Evolutionary conservation across 2,888 invertebrate species (phyloP).

Genomic region (Cosmia pyralina): DNA sequence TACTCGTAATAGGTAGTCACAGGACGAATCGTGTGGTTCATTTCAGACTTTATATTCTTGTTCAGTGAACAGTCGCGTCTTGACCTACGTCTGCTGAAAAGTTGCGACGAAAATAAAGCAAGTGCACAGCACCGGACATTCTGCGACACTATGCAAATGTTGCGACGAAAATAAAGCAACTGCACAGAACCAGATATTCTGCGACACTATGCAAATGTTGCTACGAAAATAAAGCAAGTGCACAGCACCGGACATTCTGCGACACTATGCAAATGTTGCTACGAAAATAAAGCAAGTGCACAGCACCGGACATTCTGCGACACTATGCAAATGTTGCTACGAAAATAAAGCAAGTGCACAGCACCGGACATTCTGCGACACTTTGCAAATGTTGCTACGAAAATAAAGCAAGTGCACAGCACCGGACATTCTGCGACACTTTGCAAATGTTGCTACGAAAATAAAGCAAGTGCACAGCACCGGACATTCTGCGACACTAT

Average conservation of each 20-base stretch:
- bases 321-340: no score
- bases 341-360: conserved; percentile 34
- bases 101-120: conserved; percentile 22
- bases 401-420: no score
- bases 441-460: no score
- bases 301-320: no score
- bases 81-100: neutral
- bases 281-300: no score
- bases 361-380: conserved; percentile 28
- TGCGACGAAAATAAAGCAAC: no score
- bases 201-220: no score
- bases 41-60: no score
- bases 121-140: conserved; percentile 26
- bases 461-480: conserved; percentile 31
- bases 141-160: conserved; percentile 24
- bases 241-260: conserved; percentile 28
- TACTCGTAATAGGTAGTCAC: no score
- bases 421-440: no score
- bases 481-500: conserved; percentile 32
- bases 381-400: neutral
- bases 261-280: conserved; percentile 14
- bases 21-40: no score
- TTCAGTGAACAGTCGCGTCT: neutral
- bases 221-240: conserved; percentile 32
- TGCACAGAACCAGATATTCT: no score